Base-by-base conservation (phyloP, 2,797 vertebrate genomes). In the Erpetoichthys calabaricus region DNA sequence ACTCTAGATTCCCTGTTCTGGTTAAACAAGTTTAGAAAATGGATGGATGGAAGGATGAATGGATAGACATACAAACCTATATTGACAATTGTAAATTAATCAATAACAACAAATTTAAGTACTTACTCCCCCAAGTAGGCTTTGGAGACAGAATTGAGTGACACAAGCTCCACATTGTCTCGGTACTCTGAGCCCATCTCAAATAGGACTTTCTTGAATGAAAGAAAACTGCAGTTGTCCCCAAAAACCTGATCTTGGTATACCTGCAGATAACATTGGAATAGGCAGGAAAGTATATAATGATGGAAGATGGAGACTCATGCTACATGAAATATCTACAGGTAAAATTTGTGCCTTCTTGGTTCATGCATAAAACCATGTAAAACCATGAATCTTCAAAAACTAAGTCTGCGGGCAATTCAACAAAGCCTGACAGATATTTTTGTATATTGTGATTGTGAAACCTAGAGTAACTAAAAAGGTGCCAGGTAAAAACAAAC, bases 81-180 rank as follows among this genome's bases (percentile, higher is more conserved):
- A 25, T 25, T 25, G 25, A 25, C 25, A 25, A 25, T 25, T 25
- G 25, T 25, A 25, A 1, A 25, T 25, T 25, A 25, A 25, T 25
- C 25, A 25, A 1, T 25, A 25, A 25, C 25, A 25, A 25, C 25
- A 25, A 1, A 25, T 25, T 25, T 25, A 25, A 57, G 52, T 51
- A 89, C 92, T 65, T 65, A 96, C 93, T 96, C 91, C 70, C 90
- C 91, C 72, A 80, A 74, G 70, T 78, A 74, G 66, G 90, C 82
- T 64, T 92, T 94, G 58, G 92, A 97, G 42, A 67, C 53, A 0
- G 93, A 93, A 73, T 94, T 83, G 68, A 96, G 88, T 56, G 89
- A 94, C 1, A 80, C 89, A 56, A 95, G 68, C 64, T 95, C 87
- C 72, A 92, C 80, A 5, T 49, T 69, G 2, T 70, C 63, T 0